Evolutionary conservation across 1,140 invertebrate species (phyloP).

Genomic region (Papilio helenus): DNA sequence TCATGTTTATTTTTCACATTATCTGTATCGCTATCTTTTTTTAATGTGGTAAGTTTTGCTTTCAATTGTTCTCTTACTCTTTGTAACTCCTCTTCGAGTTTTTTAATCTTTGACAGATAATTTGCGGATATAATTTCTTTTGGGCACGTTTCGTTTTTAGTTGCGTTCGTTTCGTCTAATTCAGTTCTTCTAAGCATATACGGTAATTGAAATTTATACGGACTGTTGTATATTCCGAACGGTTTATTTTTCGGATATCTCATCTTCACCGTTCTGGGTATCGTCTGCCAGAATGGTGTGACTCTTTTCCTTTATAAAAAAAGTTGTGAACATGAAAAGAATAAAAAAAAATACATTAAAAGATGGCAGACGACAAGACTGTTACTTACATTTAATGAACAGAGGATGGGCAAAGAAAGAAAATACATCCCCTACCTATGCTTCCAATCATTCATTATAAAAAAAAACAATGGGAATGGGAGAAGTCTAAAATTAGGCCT

Average conservation of each 20-base stretch:
- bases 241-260: neutral
- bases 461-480: neutral
- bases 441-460: too few relatives aligned
- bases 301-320: neutral
- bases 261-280: neutral
- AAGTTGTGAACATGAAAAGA: neutral
- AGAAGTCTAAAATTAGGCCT: neutral
- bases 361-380: neutral
- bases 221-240: neutral
- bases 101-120: neutral
- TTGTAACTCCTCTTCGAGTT: neutral
- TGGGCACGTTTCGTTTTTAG: neutral
- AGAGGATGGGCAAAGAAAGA: neutral
- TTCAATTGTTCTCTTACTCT: conserved; percentile 12
- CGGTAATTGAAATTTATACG: neutral
- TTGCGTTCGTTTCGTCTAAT: neutral
- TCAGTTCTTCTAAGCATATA: neutral
- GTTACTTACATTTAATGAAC: neutral
- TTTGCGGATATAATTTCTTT: neutral
- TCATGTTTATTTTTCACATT: neutral
- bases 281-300: neutral
- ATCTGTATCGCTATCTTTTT: neutral
- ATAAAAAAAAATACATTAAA: neutral
- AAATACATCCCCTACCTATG: neutral
- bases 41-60: neutral